These are phyloP conservation scores for Xenopus borealis DNA, from an alignment of 2,113 vertebrate species.

Conservation along the genomic window DNA sequence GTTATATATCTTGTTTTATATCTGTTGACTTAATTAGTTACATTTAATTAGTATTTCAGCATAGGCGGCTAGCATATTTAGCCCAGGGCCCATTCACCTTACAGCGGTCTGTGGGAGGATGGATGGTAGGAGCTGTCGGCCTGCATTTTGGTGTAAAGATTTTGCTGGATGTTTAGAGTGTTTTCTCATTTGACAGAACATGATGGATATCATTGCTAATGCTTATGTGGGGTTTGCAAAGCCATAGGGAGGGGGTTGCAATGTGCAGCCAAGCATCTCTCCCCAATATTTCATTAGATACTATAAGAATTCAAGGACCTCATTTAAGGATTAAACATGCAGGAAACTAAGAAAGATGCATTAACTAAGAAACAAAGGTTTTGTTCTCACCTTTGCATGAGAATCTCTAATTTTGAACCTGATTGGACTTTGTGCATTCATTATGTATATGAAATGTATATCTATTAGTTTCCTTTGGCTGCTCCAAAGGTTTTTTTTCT, in stretches of 20 bases:
- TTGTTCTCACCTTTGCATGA: no score
- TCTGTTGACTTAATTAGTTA: constrained; percentile 36
- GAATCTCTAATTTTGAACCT: no score
- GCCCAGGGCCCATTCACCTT: constrained; percentile 29
- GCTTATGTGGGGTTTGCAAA: constrained; percentile 37
- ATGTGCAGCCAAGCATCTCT: constrained; percentile 33
- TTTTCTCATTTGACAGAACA: constrained; percentile 22
- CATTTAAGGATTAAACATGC: neutral
- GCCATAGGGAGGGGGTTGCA: constrained; percentile 20
- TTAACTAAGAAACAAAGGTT: no score
- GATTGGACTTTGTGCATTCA: no score
- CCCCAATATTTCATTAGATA: constrained; percentile 22
- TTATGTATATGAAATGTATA: no score
- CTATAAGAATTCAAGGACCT: constrained; percentile 12
- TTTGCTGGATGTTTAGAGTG: constrained; percentile 23
- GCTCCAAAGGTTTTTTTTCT: no score
- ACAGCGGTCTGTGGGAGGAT: constrained; percentile 8
- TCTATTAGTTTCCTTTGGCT: no score
- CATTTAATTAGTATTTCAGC: constrained; percentile 32
- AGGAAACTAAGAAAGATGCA: constrained; percentile 4
- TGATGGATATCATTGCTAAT: constrained; percentile 45
- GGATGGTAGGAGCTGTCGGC: constrained; percentile 20
- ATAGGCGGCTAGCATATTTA: constrained; percentile 23
- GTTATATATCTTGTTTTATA: constrained; percentile 15
- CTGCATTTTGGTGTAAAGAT: constrained; percentile 28